Base-by-base conservation (phyloP, 2,113 vertebrate species). In the Marmota monax region DNA sequence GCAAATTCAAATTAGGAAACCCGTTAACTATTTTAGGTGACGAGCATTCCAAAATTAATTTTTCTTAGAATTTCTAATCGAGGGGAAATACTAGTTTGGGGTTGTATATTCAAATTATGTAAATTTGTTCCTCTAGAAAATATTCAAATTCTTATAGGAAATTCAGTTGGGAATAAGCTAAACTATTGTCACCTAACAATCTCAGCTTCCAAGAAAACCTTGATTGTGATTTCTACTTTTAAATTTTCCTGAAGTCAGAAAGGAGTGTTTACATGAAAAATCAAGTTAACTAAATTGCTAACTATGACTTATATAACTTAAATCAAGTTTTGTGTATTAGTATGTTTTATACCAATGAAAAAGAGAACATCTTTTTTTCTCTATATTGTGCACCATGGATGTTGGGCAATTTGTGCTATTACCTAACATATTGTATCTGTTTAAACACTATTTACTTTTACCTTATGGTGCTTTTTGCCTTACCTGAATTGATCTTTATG, bases 241-340 rank as follows among this genome's bases (percentile, higher is more conserved):
- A 70, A 53, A 65, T 83, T 73, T 32, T 56, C 78, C 92, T 86
- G 27, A 96, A 34, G 25, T 93, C 51, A 79, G 84, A 72, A 97
- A 80, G 70, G 25, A 93, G 23, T 73, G 56, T 95, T 96, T 94
- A 94, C 84, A 82, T 87, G 76, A 82, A 88, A 94, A 95, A 93
- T 45, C n/a, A 22, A 87, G 4, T 89, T 82, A 79, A 65, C 39
- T 34, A 23, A 88, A 58, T 13, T 77, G 20, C 14, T 84, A 92
- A 37, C 34, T 70, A 48, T 58, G 42, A 45, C 48, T 88, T 61
- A 5, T 8, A n/a, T 74, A 80, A 84, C 45, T 29, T 85, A 39
- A 51, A 51, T 51, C 48, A 51, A 87, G 45, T 4, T 94, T 79
- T 95, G 65, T 7, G 16, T 74, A 74, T 78, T 39, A 73, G 34